Evolutionary conservation across 2,797 vertebrate species (phyloP).

Genomic region (Xenopus petersii): DNA sequence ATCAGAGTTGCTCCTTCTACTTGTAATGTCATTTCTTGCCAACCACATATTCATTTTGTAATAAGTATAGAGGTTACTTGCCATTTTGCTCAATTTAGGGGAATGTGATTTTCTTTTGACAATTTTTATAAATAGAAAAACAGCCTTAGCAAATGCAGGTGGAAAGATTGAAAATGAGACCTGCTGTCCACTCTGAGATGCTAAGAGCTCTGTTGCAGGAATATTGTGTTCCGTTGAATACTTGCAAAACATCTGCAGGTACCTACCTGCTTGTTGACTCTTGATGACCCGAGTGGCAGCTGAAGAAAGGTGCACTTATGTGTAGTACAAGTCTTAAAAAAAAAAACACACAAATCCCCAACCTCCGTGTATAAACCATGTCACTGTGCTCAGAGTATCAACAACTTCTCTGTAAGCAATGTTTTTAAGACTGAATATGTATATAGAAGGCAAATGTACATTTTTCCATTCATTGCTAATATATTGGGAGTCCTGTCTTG

Average conservation of each 20-base stretch:
- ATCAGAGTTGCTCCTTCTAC: too few species aligned
- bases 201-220: constrained; percentile 5
- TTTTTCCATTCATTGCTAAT: constrained; percentile 13
- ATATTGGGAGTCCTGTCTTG: background rate
- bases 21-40: too few species aligned
- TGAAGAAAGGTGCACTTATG: too few species aligned
- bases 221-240: background rate
- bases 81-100: background rate
- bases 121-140: too few species aligned
- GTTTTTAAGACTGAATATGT: constrained; percentile 21
- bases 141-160: background rate
- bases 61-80: background rate
- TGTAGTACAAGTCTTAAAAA: too few species aligned
- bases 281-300: too few species aligned
- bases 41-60: background rate
- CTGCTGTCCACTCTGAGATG: constrained; percentile 26
- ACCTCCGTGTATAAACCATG: background rate
- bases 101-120: background rate
- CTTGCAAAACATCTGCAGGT: too few species aligned
- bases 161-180: background rate
- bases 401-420: constrained; percentile 3
- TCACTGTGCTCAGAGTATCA: constrained; percentile 15
- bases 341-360: too few species aligned
- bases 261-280: too few species aligned
- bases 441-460: constrained; percentile 41